Evolutionary conservation across 1,140 invertebrate genomes (phyloP), one percentile per base, ranked within the genome.

Genomic region (Cephus cinctus): DNA sequence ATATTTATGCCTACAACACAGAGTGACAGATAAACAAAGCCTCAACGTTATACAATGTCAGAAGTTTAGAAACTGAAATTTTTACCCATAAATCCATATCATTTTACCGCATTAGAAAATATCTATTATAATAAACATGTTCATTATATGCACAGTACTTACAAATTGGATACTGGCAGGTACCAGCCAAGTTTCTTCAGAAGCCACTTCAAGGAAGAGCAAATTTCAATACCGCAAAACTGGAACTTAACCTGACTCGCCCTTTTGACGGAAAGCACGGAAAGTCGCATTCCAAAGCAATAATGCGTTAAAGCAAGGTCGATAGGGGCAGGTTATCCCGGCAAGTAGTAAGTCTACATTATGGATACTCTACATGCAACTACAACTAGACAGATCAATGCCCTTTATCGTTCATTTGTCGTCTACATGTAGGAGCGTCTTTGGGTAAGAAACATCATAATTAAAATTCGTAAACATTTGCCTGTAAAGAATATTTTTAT

Each of bases 211-310:
- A 56, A 50, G 25, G 56, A 55, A 6, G 56, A 49, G n/a, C 60
- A 68, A 55, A 65, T 65, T 46, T 67, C 60, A 43, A 65, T 50
- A 30, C 59, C 58, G 34, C 63, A 65, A 40, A 60, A 51, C 27
- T 61, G 46, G 40, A 56, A 53, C 32, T 56, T 59, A 54, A 59
- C 50, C 50, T 63, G 54, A 47, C 39, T 53, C 20, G 50, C 39
- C 51, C 53, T 56, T 56, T 61, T 61, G 22, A 58, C 43, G 41
- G 49, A 56, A 50, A 60, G 48, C 61, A 58, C 43, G 41, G 49
- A 56, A 50, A 60, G 48, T 63, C 59, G 60, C 62, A 65, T 65
- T 52, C 59, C 61, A 62, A 52, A 50, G 23, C 39, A 41, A 47
- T 36, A 34, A 34, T 32, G n/a, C n/a, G n/a, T n/a, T n/a, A n/a